A percentile compares a stretch with the other conserved stretches of the same genome.
Evolutionary conservation across 1,140 invertebrate species (phyloP).

Genomic region (Euborellia annulipes): DNA sequence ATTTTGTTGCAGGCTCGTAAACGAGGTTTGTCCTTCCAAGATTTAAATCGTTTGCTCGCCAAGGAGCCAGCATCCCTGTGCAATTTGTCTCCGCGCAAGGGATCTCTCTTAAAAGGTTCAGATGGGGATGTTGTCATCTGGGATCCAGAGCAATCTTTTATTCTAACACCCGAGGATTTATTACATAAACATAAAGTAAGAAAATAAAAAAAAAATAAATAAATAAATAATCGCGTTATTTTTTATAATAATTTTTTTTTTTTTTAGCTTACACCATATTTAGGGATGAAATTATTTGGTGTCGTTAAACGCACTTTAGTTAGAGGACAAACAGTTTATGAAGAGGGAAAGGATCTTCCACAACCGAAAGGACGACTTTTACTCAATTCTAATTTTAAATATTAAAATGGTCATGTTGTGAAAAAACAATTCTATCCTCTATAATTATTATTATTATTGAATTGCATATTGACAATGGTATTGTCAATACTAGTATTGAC

Average conservation of each 20-base stretch:
- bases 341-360: conserved; percentile 25
- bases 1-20: conserved; percentile 24
- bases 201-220: not conserved
- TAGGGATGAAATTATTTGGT: conserved; percentile 33
- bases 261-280: conserved; percentile 38
- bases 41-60: conserved; percentile 42
- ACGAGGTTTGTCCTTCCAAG: conserved; percentile 31
- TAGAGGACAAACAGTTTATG: conserved; percentile 36
- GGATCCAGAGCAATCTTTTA: conserved; percentile 41
- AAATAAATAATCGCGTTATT: not conserved
- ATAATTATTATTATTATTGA: too few relatives aligned
- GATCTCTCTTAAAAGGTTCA: conserved; percentile 37
- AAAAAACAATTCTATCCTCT: too few relatives aligned
- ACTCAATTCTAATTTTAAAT: too few relatives aligned
- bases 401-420: too few relatives aligned
- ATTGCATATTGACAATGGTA: too few relatives aligned
- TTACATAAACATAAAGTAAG: conserved; percentile 40
- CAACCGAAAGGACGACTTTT: conserved; percentile 23
- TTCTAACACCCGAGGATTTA: conserved; percentile 32
- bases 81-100: conserved; percentile 40
- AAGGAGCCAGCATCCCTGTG: conserved; percentile 40
- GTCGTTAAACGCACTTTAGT: conserved; percentile 41
- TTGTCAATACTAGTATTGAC: too few relatives aligned
- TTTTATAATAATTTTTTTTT: conserved; percentile 19
- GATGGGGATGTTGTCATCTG: conserved; percentile 59